Conservation (phyloP, 2,113 vertebrate species). For the Gymnorhina tibicen region DNA sequence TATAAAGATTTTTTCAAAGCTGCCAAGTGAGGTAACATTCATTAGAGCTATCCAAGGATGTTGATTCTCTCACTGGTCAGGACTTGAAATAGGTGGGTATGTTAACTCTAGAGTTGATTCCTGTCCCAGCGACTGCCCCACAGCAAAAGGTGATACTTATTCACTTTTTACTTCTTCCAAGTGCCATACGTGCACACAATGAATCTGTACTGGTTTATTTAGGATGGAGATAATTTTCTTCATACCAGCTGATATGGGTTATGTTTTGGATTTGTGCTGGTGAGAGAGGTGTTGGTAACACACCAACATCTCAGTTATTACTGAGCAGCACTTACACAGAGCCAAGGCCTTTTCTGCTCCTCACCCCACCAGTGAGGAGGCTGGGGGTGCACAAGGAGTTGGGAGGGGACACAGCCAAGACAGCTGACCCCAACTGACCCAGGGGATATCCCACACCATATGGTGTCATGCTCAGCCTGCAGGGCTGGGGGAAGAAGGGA, state of each 20-base stretch:
- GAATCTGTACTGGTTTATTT: neutral
- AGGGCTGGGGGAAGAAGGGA: neutral
- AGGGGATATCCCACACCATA: fast-evolving
- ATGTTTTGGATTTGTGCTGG: neutral
- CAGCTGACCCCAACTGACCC: neutral
- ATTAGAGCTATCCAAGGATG: neutral
- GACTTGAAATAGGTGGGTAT: neutral
- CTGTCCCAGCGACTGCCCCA: neutral
- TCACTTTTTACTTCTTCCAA: neutral
- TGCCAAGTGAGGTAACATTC: neutral
- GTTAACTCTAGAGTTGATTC: neutral
- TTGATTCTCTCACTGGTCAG: neutral
- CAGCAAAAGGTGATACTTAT: neutral
- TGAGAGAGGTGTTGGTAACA: neutral
- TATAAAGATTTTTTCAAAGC: neutral
- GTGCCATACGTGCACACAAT: neutral
- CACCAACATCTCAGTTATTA: fast-evolving
- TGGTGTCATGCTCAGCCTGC: fast-evolving
- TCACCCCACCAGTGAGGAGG: fast-evolving
- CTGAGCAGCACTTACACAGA: neutral
- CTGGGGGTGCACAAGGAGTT: neutral
- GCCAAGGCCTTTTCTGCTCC: neutral
- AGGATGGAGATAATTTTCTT: neutral
- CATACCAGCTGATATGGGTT: neutral
- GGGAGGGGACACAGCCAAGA: neutral